Evolutionary conservation across 2,797 vertebrate species (phyloP).

Genomic region (Pangasius macronema): DNA sequence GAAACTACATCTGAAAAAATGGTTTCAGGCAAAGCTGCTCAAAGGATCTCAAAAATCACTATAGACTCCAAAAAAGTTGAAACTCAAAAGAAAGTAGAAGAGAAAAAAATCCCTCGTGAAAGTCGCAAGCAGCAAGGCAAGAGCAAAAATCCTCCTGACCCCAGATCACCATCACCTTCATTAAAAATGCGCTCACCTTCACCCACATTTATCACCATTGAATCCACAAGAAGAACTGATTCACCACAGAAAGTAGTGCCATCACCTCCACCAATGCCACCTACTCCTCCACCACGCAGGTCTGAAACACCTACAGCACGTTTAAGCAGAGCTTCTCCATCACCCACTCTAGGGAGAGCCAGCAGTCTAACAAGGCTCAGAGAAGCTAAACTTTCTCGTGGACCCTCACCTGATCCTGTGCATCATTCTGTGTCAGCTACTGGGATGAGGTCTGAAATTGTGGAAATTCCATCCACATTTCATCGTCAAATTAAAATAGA

Average conservation of each 20-base stretch:
- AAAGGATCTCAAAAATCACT: slow-evolving; percentile 74
- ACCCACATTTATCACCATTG: slow-evolving; percentile 87
- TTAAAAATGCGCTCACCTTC: slow-evolving; percentile 81
- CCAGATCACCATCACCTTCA: slow-evolving; percentile 72
- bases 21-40: slow-evolving; percentile 55
- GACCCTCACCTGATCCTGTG: slow-evolving; percentile 70
- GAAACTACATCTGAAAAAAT: slow-evolving; percentile 67
- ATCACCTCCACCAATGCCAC: slow-evolving; percentile 72
- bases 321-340: slow-evolving; percentile 73
- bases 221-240: slow-evolving; percentile 78
- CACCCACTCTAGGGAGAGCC: slow-evolving; percentile 77
- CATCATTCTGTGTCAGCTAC: slow-evolving; percentile 66
- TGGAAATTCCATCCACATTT: slow-evolving; percentile 82
- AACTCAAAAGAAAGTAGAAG: slow-evolving; percentile 62
- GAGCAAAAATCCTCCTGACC: slow-evolving; percentile 66
- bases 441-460: slow-evolving; percentile 83
- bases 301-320: slow-evolving; percentile 73
- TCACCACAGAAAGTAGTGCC: slow-evolving; percentile 73
- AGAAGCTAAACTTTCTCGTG: slow-evolving; percentile 82
- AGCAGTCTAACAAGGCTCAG: slow-evolving; percentile 85
- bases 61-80: slow-evolving; percentile 71
- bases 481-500: slow-evolving; percentile 85
- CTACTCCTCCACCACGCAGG: slow-evolving; percentile 72
- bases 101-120: slow-evolving; percentile 62
- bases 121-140: slow-evolving; percentile 67